These are phyloP conservation scores for Pelecanus crispus DNA, from an alignment of 2,113 vertebrate genomes.

Conservation along the genomic window DNA sequence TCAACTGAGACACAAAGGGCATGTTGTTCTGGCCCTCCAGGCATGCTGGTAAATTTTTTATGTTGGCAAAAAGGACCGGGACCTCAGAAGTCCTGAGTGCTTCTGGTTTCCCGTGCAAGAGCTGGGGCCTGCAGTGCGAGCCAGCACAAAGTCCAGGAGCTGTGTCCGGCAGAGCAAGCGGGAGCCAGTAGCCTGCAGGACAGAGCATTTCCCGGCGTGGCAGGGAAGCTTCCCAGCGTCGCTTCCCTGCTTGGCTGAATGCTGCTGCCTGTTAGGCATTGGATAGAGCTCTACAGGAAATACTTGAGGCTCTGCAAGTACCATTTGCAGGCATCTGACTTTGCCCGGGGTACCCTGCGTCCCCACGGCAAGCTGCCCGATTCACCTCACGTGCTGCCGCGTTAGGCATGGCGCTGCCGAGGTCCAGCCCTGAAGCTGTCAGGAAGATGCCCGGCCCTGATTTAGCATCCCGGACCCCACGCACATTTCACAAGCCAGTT, in stretches of 20 bases:
- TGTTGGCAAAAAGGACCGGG: neutral
- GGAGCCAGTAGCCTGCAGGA: fast-evolving
- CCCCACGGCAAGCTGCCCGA: fast-evolving
- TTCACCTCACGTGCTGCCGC: neutral
- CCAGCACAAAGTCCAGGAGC: neutral
- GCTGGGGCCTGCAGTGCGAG: neutral
- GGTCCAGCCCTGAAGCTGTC: neutral
- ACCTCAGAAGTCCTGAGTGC: neutral
- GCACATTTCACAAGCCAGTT: fast-evolving
- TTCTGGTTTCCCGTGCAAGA: neutral
- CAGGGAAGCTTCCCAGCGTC: neutral
- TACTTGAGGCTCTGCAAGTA: neutral
- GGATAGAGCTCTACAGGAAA: neutral
- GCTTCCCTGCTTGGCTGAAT: fast-evolving
- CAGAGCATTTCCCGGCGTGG: neutral
- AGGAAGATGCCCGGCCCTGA: neutral
- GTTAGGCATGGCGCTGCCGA: fast-evolving
- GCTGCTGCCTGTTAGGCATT: neutral
- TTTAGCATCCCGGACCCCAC: neutral
- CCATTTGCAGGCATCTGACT: neutral
- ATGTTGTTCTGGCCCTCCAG: neutral
- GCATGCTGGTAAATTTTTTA: neutral
- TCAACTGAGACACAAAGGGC: neutral
- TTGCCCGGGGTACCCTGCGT: neutral
- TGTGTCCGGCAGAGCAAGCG: fast-evolving